Evolutionary conservation across 2,113 vertebrate species (phyloP), one percentile per base, ranked within the genome.

Genomic region (Chionis minor): DNA sequence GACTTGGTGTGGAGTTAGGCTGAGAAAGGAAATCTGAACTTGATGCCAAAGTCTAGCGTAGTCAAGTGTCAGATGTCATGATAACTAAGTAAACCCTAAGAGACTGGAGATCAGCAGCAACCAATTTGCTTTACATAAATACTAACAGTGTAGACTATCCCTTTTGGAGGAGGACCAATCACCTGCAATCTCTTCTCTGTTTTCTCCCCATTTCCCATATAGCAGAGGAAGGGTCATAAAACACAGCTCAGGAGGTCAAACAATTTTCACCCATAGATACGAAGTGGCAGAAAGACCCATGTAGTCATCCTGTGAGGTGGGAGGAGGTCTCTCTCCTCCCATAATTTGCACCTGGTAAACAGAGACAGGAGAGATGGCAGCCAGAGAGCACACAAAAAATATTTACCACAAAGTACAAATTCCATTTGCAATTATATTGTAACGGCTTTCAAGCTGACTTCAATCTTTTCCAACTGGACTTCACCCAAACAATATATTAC

Each of bases 381-480:
- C 16, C 42, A 67, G 33, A 22, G 62, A 80, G 55, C 23, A 47
- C 22, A 45, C 49, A 86, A 81, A 79, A 96, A 86, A 73, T 55
- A 71, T 42, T 91, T 87, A 78, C 45, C 42, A 78, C 32, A 69
- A 91, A 94, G 82, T 83, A 85, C 35, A 92, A 94, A 95, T 96
- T 79, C 81, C 45, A 45, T 94, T 88, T 90, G 70, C 49, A 58
- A 38, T 71, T 90, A 58, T 44, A 79, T 49, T 95, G 67, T 63
- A 91, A 91, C 73, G 77, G 79, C 83, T 97, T 96, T 96, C 94
- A 95, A 95, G 54, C 66, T 94, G 62, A 94, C 90, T 96, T 95
- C 45, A 92, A 1, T 93, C 84, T 93, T 93, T 93, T 70, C 70
- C 52, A 93, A 17, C 58, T 91, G 78, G 90, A 97, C 96, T 97